Evolutionary conservation across 64 coral and sea anemone genomes (phyloP), one percentile per base, ranked within the genome.

Genomic region (Porites australiensis): DNA sequence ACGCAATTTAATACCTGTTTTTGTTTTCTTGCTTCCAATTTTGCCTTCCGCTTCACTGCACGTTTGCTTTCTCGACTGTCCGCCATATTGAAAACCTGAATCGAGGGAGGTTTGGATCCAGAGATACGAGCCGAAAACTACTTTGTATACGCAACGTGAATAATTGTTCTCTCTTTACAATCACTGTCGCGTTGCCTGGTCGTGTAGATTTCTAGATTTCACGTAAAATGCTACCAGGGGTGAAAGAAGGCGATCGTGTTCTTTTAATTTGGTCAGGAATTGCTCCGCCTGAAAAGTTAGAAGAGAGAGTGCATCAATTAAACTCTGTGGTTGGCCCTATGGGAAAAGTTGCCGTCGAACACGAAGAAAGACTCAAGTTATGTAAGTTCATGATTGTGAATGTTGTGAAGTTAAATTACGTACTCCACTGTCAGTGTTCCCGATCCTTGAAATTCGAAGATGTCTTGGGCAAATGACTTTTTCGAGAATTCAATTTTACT

Each of bases 211-310:
- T 9, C 7, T 57, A 57, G 7, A 57, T 57, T 9, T 57, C 54
- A 37, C 27, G 27, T 37, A 57, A 57, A 57, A 96, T 96, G 95
- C 74, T 78, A 43, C 7, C 57, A 62, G 74, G 58, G 48, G 47
- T 93, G 9, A 83, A 72, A 72, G 62, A 90, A 72, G 87, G 93
- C 45, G 57, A 95, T 27, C 67, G 18, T 22, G 92, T 99, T 27
- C 86, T 99, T 70, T 13, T 99, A 6, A 52, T 99, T 14, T 99
- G 98, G 98, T 99, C 98, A 5, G 98, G 98, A 92, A 79, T 44
- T 74, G 52, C 61, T 52, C 94, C 94, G 65, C 83, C 98, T 48
- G 79, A 96, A 50, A 65, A 96, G 23, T 86, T 99, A 45, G 91
- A 99, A 94, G 88, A 59, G 71, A 59, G 91, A 6, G 94, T 96